A percentile compares a stretch with the other conserved stretches of the same genome.
Evolutionary conservation across 2,113 vertebrate genomes (phyloP).

Genomic region (Clarias magur): DNA sequence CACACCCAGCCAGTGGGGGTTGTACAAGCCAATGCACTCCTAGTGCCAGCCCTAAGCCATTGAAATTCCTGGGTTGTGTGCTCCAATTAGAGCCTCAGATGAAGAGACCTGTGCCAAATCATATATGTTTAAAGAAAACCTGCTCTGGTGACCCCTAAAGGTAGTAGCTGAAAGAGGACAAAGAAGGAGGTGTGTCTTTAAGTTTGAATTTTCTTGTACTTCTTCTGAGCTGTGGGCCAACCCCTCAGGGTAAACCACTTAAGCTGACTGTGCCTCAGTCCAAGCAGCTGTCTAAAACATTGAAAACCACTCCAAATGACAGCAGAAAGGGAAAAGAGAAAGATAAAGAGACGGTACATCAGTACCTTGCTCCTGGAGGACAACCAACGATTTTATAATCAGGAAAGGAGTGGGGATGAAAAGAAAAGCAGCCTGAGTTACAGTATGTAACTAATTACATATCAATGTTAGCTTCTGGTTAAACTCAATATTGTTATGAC

Average conservation of each 20-base stretch:
- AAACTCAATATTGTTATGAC: neutral
- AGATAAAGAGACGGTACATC: slow-evolving; percentile 5
- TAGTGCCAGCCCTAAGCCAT: no score
- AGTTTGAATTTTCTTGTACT: neutral
- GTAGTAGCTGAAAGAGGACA: no score
- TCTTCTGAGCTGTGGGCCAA: slow-evolving; percentile 60
- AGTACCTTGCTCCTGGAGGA: slow-evolving; percentile 9
- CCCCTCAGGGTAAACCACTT: slow-evolving; percentile 77
- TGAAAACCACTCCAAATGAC: slow-evolving; percentile 66
- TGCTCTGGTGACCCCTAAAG: no score
- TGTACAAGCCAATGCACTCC: no score
- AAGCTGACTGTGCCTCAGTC: slow-evolving; percentile 74
- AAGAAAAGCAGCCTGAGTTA: neutral
- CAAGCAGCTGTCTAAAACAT: slow-evolving; percentile 75
- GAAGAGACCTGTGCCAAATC: no score
- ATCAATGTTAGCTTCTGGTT: neutral
- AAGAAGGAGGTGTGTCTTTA: neutral
- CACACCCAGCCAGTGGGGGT: no score
- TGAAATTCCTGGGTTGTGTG: no score
- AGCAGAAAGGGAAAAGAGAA: slow-evolving; percentile 18
- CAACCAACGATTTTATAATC: neutral
- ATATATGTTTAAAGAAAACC: no score
- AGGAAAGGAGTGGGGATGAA: neutral
- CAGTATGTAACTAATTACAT: neutral
- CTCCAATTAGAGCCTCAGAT: no score